Evolutionary conservation across 2,113 vertebrate genomes (phyloP), one percentile per base, ranked within the genome.

Genomic region (Dendropsophus ebraccatus): DNA sequence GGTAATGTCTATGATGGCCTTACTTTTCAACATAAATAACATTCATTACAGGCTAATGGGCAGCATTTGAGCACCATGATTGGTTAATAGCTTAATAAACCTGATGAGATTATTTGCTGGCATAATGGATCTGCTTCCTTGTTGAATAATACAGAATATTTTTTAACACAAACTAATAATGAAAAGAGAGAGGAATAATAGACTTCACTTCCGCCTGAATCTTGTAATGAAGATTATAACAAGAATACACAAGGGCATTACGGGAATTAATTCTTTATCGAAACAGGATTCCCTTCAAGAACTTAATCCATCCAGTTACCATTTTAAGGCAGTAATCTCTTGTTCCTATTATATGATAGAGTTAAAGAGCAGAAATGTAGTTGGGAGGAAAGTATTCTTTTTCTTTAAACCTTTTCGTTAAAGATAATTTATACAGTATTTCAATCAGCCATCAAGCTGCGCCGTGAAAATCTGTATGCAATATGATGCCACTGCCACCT

Each of bases 181-280:
- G 76, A 86, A 80, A 86, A 67, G 49, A 80, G 84, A 56, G 65
- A 73, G 32, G 54, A 86, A 86, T 85, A 79, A 85, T 86, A 86
- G 84, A 86, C 76, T 81, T 86, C 28, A 60, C 76, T 79, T 52
- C 75, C 76, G 21, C 49, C 49, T 73, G 30, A 72, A 81, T 86
- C 76, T 86, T 80, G 76, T 86, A 86, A 86, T 80, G 67, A 86
- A 72, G 62, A 86, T 86, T 86, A 86, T 81, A 80, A 86, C 50
- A 86, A 72, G 65, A 81, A 70, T 72, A 86, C 84, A 86, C 84
- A 45, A 73, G 76, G 65, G 84, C 76, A 58, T 79, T 73, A 56
- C 23, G 10, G 67, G 65, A 86, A 86, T 86, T 81, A 86, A 73
- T 86, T 86, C 65, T 86, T 86, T 73, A 81, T 86, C 49, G 76